These are phyloP conservation scores for Drosophila oshimai DNA, from an alignment of 1,140 invertebrate species.

Conservation along the genomic window DNA sequence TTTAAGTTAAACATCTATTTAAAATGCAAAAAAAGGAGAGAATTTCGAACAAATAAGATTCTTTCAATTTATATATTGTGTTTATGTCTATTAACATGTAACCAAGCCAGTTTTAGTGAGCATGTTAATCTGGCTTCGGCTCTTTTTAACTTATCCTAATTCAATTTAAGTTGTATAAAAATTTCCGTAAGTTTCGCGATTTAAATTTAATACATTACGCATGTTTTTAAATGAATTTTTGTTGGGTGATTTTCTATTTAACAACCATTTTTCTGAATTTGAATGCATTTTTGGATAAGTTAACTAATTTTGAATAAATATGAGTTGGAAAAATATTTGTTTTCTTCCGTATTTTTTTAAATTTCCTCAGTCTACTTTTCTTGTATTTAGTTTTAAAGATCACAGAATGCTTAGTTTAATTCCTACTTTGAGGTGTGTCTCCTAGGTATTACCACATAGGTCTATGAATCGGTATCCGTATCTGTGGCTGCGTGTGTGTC, in stretches of 20 bases:
- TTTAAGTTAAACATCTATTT: no score
- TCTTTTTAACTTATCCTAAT: slow-evolving; percentile 22
- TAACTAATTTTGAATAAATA: no score
- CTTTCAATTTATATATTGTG: not conserved
- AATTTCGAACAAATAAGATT: not conserved
- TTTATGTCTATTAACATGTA: not conserved
- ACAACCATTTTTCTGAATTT: no score
- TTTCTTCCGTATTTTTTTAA: no score
- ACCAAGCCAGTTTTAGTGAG: slow-evolving; percentile 6
- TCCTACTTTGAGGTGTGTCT: not conserved
- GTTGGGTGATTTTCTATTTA: no score
- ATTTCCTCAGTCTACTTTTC: no score
- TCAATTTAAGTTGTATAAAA: not conserved
- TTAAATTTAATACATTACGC: no score
- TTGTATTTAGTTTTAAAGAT: not conserved
- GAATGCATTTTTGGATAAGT: no score
- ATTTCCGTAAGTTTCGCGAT: slow-evolving; percentile 9
- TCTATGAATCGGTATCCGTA: slow-evolving; percentile 9
- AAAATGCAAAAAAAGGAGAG: not conserved
- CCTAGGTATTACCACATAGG: not conserved
- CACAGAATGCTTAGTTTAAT: no score
- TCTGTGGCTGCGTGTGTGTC: slow-evolving; percentile 20
- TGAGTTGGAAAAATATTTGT: no score
- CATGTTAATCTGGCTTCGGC: slow-evolving; percentile 9
- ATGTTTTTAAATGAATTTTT: not conserved